Base-by-base conservation (phyloP, 2,888 invertebrate genomes). In the Argyra leucocephala region DNA sequence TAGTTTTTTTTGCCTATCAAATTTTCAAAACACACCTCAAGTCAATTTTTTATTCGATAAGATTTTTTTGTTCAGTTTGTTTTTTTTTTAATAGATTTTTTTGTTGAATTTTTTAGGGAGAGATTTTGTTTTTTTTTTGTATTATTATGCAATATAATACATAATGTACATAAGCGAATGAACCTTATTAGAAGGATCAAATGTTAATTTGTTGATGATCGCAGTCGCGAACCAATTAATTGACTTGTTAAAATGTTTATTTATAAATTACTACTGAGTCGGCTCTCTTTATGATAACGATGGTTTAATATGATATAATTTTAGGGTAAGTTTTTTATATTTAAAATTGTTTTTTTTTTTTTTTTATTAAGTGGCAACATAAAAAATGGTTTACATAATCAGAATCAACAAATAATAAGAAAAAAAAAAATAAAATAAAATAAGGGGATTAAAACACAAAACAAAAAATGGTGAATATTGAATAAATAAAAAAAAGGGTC, bases 181-280 rank as follows among this genome's bases (percentile, higher is more conserved):
- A 48, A 48, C n/a, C 12, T 48, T 48, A 48, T 48, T 48, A 48
- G n/a, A 48, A 48, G 48, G 48, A 48, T 48, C 48, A 48, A 48
- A 48, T 48, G 48, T 60, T n/a, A 60, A 60, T 60, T 62, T 22
- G 37, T 63, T 63, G 36, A 63, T 63, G 9, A 4, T 21, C 18
- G 21, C 18, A 58, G 26, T 61, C 26, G 48, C 48, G 48, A 48
- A n/a, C 48, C 2, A 18, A 48, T 15, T 48, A 48, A 48, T 48
- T 48, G 48, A 48, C 18, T 48, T 48, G 48, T 48, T 48, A 48
- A 15, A 48, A 48, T 15, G 48, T 48, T 48, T 48, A 37, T 37
- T 10, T 48, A 48, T 48, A 18, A 15, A 48, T 15, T 2, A n/a
- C 18, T 18, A 15, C 18, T 31, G 31, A 4, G 12, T 31, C 1